Base-by-base conservation (phyloP, 2,113 vertebrate species). In the Larimichthys crocea region DNA sequence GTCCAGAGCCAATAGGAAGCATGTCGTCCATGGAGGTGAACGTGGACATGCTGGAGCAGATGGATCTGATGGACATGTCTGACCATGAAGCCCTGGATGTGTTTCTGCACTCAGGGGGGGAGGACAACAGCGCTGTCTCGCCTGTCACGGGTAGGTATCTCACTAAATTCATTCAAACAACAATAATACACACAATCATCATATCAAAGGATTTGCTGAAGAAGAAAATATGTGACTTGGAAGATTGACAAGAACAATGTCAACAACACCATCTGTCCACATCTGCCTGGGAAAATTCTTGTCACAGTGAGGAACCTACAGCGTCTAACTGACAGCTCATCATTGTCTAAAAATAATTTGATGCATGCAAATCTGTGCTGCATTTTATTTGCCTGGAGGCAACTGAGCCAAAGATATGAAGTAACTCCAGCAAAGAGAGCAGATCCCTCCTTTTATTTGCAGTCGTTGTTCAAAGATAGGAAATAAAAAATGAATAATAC, bases 21-120 rank as follows among this genome's bases (percentile, higher is more conserved):
- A 97, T 99, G 98, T 99, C 98, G 0, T 99, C 98, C 74, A 99
- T 99, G 98, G 98, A 99, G 91, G 98, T 99, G 86, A 99, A 99
- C 0, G 97, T 99, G 86, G 98, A 99, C 94, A 95, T 97, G 96
- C 92, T 99, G 93, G 98, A 99, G 89, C 98, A 99, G 95, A 99
- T 99, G 98, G 98, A 99, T 53, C 93, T 99, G 14, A 97, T 98
- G 96, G 98, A 99, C 91, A 95, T 99, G 93, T 97, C 97, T 5
- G 98, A 99, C 93, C 98, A 99, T 57, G 98, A 99, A 93, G 97
- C 97, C 20, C 93, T 99, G 3, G 98, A 99, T 1, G 98, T 99
- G 76, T 99, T 99, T 61, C 91, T 99, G 80, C 98, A 97, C 92
- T 98, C 98, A 0, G 97, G 97, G 29, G 95, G 95, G 15, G 98